These are phyloP conservation scores for Petaurus breviceps DNA, from an alignment of 2,113 vertebrate species.

Conservation along the genomic window DNA sequence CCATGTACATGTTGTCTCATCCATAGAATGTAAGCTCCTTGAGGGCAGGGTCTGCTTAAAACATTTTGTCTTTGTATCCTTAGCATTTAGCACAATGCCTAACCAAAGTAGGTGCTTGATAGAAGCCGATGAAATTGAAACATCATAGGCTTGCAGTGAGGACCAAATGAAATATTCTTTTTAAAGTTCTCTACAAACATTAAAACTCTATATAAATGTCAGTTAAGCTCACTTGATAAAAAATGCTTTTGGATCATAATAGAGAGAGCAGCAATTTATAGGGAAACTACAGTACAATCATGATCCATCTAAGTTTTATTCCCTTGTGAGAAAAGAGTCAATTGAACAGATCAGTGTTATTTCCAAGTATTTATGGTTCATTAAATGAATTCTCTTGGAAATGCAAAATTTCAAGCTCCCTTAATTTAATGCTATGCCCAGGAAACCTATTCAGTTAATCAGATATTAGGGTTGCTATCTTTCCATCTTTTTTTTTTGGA, in stretches of 20 bases:
- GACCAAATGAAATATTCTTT: neutral
- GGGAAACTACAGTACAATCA: neutral
- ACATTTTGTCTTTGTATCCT: neutral
- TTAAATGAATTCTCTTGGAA: neutral
- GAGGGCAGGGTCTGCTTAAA: neutral
- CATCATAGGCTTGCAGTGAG: neutral
- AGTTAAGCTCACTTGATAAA: neutral
- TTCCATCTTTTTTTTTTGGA: neutral
- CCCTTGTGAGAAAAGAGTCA: neutral
- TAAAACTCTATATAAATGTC: neutral
- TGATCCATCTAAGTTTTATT: neutral
- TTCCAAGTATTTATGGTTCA: neutral
- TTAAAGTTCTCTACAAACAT: neutral
- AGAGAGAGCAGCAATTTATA: neutral
- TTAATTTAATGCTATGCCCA: neutral
- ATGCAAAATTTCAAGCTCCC: neutral
- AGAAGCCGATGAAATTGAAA: neutral
- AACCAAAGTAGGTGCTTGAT: neutral
- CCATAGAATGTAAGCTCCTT: neutral
- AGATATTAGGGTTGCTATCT: neutral
- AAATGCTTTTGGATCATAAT: neutral
- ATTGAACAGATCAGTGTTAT: neutral
- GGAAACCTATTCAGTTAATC: neutral
- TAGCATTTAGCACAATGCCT: neutral
- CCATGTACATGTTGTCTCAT: neutral